A percentile compares a stretch with the other conserved stretches of the same genome.
Evolutionary conservation across 2,113 vertebrate genomes (phyloP).

Genomic region (Rhinopomastus cyanomelas): DNA sequence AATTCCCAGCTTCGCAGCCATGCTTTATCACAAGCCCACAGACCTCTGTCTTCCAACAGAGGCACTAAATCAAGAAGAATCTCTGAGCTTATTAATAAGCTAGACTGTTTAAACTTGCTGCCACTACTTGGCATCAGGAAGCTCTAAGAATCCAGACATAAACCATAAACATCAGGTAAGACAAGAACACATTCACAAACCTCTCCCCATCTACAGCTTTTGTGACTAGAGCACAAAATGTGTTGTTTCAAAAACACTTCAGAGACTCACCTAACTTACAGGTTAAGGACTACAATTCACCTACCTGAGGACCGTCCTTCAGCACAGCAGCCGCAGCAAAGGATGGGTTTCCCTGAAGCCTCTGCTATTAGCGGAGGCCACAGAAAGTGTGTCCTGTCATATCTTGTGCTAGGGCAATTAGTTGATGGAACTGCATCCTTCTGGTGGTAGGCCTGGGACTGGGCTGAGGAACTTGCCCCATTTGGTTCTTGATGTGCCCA

Average conservation of each 20-base stretch:
- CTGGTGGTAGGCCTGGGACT: slow-evolving; percentile 50
- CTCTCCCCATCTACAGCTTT: background rate
- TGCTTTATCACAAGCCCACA: background rate
- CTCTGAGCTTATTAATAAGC: background rate
- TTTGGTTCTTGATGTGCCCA: slow-evolving; percentile 64
- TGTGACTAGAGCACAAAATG: background rate
- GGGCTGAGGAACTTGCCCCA: slow-evolving; percentile 52
- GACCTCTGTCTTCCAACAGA: background rate
- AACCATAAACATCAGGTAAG: background rate
- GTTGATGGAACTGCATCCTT: slow-evolving; percentile 61
- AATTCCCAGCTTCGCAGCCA: background rate
- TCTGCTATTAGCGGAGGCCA: slow-evolving; percentile 65
- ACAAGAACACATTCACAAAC: background rate
- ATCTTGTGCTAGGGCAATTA: slow-evolving; percentile 53
- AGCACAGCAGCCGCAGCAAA: slow-evolving; percentile 23
- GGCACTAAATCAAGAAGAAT: background rate
- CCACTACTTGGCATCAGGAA: background rate
- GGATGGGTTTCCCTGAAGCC: slow-evolving; percentile 22
- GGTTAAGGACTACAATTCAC: background rate
- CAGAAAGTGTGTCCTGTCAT: slow-evolving; percentile 56
- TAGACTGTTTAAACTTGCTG: background rate
- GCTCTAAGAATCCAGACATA: background rate
- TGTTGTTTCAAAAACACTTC: background rate
- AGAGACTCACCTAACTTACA: slow-evolving; percentile 13
- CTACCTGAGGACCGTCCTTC: slow-evolving; percentile 57